phyloP scores from a whole-genome alignment of 1,140 invertebrate genomes.

The Tetraneura akinire region DNA sequence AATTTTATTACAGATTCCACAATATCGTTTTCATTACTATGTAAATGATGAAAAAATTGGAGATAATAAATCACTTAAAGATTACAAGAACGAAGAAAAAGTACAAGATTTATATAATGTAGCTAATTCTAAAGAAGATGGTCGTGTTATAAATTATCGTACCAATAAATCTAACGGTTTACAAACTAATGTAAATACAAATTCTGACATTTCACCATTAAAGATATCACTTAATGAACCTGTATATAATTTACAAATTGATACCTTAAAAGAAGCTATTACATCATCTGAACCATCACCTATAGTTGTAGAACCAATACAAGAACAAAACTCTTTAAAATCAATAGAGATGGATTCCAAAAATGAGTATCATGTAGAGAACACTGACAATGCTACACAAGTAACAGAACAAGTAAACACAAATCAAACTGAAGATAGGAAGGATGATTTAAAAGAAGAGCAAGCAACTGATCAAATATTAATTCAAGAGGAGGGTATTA shows the following conservation, averaged over 20 bases:
- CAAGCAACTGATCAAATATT: constrained; percentile 1
- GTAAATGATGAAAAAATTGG: constrained; percentile 58
- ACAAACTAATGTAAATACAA: constrained; percentile 13
- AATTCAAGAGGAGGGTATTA: background rate
- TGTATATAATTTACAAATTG: background rate
- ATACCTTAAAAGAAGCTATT: background rate
- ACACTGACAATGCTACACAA: background rate
- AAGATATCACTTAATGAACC: background rate
- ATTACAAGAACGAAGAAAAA: constrained; percentile 55
- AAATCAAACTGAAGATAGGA: constrained; percentile 38
- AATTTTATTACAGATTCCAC: constrained; percentile 39
- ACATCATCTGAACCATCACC: background rate
- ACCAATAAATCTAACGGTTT: constrained; percentile 54
- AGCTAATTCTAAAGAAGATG: constrained; percentile 56
- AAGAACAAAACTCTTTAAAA: constrained; percentile 22
- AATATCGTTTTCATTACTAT: constrained; percentile 52
- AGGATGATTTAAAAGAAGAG: constrained; percentile 24
- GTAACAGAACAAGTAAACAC: background rate
- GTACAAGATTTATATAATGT: constrained; percentile 52
- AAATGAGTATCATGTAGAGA: background rate
- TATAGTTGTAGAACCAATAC: constrained; percentile 35
- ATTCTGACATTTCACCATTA: background rate
- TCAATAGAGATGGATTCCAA: background rate
- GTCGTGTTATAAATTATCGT: constrained; percentile 56
- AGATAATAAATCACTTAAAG: constrained; percentile 57